These are phyloP conservation scores for Scyliorhinus canicula DNA, from an alignment of 2,797 vertebrate genomes.

Conservation along the genomic window DNA sequence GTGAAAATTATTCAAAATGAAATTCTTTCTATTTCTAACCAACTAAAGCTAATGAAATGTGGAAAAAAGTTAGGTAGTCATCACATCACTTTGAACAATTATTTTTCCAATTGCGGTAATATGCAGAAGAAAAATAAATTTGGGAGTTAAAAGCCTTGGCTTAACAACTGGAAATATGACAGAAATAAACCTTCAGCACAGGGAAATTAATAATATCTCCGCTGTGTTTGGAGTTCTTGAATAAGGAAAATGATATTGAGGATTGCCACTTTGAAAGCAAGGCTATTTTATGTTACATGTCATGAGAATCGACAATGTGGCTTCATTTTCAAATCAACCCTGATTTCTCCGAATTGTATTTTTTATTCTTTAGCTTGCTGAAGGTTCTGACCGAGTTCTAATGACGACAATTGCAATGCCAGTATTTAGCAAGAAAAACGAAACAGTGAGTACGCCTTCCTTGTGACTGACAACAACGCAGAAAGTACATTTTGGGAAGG, in stretches of 20 bases:
- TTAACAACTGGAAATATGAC: background rate
- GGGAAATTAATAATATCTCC: background rate
- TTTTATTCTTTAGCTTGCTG: constrained; percentile 66
- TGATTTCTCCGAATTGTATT: constrained; percentile 41
- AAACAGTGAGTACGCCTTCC: constrained; percentile 78
- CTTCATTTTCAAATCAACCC: background rate
- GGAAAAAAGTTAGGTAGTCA: background rate
- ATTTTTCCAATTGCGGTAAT: background rate
- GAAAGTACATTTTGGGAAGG: background rate
- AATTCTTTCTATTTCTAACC: background rate
- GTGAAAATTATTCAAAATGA: background rate
- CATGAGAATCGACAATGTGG: background rate
- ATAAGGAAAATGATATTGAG: background rate
- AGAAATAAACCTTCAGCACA: background rate
- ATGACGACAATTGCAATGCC: constrained; percentile 98
- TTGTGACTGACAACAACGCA: background rate
- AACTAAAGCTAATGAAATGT: background rate
- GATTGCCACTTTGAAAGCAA: background rate
- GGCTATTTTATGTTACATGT: background rate
- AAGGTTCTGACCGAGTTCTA: constrained; percentile 75
- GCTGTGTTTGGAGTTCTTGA: background rate
- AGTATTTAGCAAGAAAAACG: constrained; percentile 96
- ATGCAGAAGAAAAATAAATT: background rate
- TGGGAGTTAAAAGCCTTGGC: background rate
- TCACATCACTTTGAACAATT: background rate